Conservation (phyloP, 2,113 vertebrate genomes). For the Notothenia rossii region DNA sequence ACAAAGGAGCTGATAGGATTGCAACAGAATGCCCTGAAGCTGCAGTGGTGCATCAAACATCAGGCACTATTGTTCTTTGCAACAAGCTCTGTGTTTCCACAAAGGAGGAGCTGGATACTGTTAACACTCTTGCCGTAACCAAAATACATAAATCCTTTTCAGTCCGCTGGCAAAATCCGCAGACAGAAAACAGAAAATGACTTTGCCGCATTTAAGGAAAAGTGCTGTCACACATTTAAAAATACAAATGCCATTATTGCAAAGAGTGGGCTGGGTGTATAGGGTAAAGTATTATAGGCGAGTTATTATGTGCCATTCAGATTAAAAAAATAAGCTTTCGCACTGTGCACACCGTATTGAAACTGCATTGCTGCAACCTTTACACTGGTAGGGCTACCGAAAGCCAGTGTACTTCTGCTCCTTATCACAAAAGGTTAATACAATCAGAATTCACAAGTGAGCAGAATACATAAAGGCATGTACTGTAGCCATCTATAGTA, state of each 20-base stretch:
- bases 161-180: constrained; percentile 35
- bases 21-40: constrained; percentile 65
- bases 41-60: constrained; percentile 72
- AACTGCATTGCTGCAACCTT: constrained; percentile 31
- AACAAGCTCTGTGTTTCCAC: constrained; percentile 54
- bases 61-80: constrained; percentile 65
- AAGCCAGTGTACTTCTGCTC: background rate
- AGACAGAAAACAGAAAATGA: constrained; percentile 26
- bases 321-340: constrained; percentile 11
- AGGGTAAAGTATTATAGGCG: background rate
- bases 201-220: constrained; percentile 32
- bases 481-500: constrained; percentile 1
- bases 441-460: constrained; percentile 16
- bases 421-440: constrained; percentile 4
- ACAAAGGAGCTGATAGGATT: constrained; percentile 67
- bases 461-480: constrained; percentile 7
- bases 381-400: background rate
- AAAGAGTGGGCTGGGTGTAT: background rate
- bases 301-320: constrained; percentile 12
- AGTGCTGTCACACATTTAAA: constrained; percentile 1
- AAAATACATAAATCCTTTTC: constrained; percentile 43
- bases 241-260: constrained; percentile 26
- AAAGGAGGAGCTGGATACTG: constrained; percentile 54
- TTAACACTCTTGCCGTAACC: constrained; percentile 36
- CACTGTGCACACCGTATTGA: background rate